A percentile compares a stretch with the other conserved stretches of the same genome.
phyloP scores from a whole-genome alignment of 2,113 vertebrate species.

The Corythaixoides concolor region DNA sequence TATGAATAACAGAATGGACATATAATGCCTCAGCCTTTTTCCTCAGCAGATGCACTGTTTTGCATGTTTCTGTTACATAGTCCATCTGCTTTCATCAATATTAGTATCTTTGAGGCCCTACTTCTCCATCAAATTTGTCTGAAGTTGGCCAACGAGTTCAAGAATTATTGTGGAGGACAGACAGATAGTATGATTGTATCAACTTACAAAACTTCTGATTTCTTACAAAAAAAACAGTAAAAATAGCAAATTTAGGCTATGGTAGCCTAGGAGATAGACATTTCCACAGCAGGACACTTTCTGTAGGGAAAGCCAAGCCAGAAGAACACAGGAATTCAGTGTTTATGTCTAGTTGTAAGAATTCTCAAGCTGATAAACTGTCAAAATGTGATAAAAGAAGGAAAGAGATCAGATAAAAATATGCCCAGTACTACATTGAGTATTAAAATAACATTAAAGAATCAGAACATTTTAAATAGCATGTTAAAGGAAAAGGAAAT shows the following conservation, averaged over 20 bases:
- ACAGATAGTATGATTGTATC: neutral
- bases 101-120: neutral
- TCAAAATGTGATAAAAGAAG: neutral
- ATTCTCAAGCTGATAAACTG: neutral
- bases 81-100: neutral
- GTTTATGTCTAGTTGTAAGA: neutral
- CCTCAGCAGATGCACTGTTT: neutral
- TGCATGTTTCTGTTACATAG: neutral
- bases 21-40: neutral
- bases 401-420: neutral
- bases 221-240: neutral
- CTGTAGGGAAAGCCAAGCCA: neutral
- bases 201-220: neutral
- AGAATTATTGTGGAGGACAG: neutral
- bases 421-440: neutral
- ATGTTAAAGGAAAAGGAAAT: neutral
- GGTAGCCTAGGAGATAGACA: neutral
- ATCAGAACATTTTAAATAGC: neutral
- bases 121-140: neutral
- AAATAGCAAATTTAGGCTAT: conserved; percentile 6
- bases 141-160: neutral
- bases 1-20: neutral
- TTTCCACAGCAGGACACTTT: neutral
- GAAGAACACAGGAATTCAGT: neutral
- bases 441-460: neutral